Evolutionary conservation across 2,888 invertebrate species (phyloP).

Genomic region (Ctena decussata): DNA sequence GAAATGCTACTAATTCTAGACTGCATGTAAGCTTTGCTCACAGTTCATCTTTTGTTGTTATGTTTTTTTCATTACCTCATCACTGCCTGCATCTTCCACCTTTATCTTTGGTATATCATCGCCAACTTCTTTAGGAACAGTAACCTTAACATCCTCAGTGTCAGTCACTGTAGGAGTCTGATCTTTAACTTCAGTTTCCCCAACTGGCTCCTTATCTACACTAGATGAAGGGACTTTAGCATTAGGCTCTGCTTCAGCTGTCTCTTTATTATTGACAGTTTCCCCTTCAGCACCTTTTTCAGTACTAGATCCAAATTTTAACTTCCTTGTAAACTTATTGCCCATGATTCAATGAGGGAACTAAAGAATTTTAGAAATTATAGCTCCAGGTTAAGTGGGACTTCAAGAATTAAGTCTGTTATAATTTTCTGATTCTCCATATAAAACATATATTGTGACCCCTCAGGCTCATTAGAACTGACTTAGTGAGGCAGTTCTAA

Average conservation of each 20-base stretch:
- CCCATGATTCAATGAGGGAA: slow-evolving; percentile 30
- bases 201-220: slow-evolving; percentile 9
- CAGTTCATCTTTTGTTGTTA: no score
- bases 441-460: no score
- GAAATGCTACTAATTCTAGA: no score
- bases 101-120: not conserved
- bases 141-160: not conserved
- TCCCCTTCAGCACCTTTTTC: slow-evolving; percentile 7
- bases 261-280: not conserved
- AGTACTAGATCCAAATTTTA: slow-evolving; percentile 39
- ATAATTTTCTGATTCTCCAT: no score
- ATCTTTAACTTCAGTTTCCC: not conserved
- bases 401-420: no score
- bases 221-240: not conserved
- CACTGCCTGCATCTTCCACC: not conserved
- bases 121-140: not conserved
- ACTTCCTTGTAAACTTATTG: slow-evolving; percentile 58
- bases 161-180: not conserved
- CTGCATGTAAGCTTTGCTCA: no score
- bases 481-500: no score
- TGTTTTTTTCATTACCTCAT: slow-evolving; percentile 7
- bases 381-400: no score
- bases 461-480: no score
- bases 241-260: slow-evolving; percentile 14
- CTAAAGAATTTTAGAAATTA: no score